phyloP scores from a whole-genome alignment of 2,797 vertebrate genomes.

The Oreochromis grahami region DNA sequence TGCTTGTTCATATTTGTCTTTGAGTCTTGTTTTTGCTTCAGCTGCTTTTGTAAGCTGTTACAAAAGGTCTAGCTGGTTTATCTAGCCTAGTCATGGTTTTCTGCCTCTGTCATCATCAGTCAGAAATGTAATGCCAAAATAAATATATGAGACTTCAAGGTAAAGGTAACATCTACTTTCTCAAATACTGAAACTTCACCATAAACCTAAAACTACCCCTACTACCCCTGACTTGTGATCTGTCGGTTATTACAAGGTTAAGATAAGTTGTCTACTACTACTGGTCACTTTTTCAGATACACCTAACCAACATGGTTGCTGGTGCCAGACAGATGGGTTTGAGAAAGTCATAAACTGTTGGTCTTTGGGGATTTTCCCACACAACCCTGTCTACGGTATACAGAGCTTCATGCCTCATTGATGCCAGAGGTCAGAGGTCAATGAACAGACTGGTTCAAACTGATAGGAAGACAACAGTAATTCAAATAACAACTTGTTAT shows the following conservation, averaged over 20 bases:
- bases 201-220: neutral
- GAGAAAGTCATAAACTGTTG: neutral
- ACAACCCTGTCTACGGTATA: neutral
- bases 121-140: neutral
- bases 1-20: neutral
- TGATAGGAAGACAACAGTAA: neutral
- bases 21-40: neutral
- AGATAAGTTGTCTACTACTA: neutral
- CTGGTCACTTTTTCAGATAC: neutral
- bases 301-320: neutral
- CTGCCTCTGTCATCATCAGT: neutral
- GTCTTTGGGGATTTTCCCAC: neutral
- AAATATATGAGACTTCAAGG: neutral
- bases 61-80: neutral
- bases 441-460: constrained; percentile 16
- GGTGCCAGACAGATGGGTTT: neutral
- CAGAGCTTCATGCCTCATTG: constrained; percentile 5
- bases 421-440: constrained; percentile 47
- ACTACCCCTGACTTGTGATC: neutral
- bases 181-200: neutral
- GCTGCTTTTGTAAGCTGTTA: neutral
- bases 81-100: neutral
- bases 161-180: neutral
- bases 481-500: neutral
- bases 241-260: neutral